Conservation (phyloP, 23 tunicate species). For the Botrylloides violaceus region DNA sequence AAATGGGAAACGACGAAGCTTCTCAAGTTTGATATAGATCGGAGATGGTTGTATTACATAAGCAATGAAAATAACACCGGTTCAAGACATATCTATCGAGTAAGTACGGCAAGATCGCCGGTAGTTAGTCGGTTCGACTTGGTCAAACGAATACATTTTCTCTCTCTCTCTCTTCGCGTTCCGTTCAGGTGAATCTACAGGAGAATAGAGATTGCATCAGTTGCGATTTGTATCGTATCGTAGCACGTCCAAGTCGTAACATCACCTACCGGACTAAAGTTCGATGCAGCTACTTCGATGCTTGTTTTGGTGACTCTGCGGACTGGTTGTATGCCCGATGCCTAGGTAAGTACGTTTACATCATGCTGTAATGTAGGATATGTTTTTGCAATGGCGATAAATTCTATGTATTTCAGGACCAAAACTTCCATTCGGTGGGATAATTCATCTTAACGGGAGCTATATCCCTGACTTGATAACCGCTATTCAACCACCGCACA, state of each 20-base stretch:
- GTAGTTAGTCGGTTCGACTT: too few relatives aligned
- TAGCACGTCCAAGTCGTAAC: too few relatives aligned
- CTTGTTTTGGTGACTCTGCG: neutral
- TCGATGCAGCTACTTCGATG: constrained; percentile 24
- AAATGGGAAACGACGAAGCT: constrained; percentile 73
- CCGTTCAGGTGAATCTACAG: too few relatives aligned
- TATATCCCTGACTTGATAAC: neutral
- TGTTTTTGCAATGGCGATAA: neutral
- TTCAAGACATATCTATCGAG: constrained; percentile 45
- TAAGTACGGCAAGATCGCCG: too few relatives aligned
- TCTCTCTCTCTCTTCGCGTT: too few relatives aligned
- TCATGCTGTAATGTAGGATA: neutral
- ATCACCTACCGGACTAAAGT: too few relatives aligned
- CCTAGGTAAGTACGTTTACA: neutral
- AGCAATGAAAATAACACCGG: constrained; percentile 55
- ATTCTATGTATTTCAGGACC: constrained; percentile 28
- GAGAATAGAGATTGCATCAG: too few relatives aligned
- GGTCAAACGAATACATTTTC: too few relatives aligned
- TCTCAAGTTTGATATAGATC: constrained; percentile 29
- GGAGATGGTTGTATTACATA: constrained; percentile 39
- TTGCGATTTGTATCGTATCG: too few relatives aligned
- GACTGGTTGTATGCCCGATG: constrained; percentile 19
- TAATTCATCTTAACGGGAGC: neutral
- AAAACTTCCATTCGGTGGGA: constrained; percentile 24
- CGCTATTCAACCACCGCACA: neutral